A percentile compares a stretch with the other conserved stretches of the same genome.
Evolutionary conservation across 2,888 invertebrate species (phyloP).

Genomic region (Drosophila ezoana): DNA sequence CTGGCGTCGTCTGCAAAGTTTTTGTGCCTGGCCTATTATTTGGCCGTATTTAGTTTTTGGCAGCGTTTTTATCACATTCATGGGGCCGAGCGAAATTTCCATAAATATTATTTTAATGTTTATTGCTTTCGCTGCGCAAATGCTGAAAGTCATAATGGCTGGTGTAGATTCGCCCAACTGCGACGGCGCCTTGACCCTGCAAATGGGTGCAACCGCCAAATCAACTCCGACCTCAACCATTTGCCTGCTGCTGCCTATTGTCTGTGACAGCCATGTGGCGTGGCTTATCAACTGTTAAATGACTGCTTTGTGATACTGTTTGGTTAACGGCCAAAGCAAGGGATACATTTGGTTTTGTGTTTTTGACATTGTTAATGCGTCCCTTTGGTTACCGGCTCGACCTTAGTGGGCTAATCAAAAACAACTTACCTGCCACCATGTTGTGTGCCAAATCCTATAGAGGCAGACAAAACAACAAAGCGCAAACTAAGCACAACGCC

Average conservation of each 20-base stretch:
- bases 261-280: conserved; percentile 33
- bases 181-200: conserved; percentile 7
- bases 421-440: conserved; percentile 54
- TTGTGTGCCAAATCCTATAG: conserved; percentile 57
- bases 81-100: conserved; percentile 18
- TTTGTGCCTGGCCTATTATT: conserved; percentile 14
- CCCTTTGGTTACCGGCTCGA: conserved; percentile 18
- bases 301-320: conserved; percentile 55
- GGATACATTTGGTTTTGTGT: conserved; percentile 27
- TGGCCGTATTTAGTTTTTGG: conserved; percentile 14
- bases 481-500: not conserved
- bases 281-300: conserved; percentile 60
- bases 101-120: conserved; percentile 60
- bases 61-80: conserved; percentile 15
- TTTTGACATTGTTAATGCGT: conserved; percentile 21
- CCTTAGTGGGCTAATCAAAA: conserved; percentile 60
- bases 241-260: conserved; percentile 11
- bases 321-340: conserved; percentile 20
- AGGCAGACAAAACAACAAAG: conserved; percentile 16
- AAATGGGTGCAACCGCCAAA: conserved; percentile 7
- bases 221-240: conserved; percentile 5
- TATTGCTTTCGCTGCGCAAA: conserved; percentile 44
- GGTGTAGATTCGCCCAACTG: not conserved
- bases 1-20: conserved; percentile 54
- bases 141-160: conserved; percentile 24